Base-by-base conservation (phyloP, 2,888 invertebrate species). In the Dasypolia templi region DNA sequence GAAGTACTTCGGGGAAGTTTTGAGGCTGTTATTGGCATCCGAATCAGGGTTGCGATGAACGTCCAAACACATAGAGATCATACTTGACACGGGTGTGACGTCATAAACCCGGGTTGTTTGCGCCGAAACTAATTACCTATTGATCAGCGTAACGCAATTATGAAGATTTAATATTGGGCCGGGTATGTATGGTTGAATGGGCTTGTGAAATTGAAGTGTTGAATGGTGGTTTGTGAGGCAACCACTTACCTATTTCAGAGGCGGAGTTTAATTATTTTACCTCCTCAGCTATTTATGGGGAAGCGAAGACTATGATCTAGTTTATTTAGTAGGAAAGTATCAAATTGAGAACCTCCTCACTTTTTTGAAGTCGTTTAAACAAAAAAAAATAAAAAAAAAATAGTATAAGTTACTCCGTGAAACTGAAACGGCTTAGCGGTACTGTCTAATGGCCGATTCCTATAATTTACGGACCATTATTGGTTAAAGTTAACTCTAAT, bases 81-180 rank as follows among this genome's bases (percentile, higher is more conserved):
- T 81, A 75, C 82, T 76, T 90, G 90, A 90, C 79, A 83, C 66
- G 90, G 91, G 91, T 90, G 78, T 81, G 90, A 87, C 87, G 82
- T 63, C 72, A 76, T 79, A 77, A 72, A 77, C 75, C 61, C 11
- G 72, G 78, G 72, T 76, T 69, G 82, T 75, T 83, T 82, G 82
- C 77, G 62, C 69, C 56, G 22, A 83, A 87, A 89, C 83, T 87
- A 85, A 85, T 85, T 84, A 84, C 53, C 75, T 79, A 81, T 81
- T 81, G 84, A 84, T 70, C 70, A 66, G 75, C 49, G 51, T 83
- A 69, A 73, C 71, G 82, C 82, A 85, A 85, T 86, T 84, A 87
- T 81, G 80, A 71, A 46, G 69, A 79, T 75, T 85, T 75, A 72
- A 75, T 80, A 58, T 66, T 59, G 42, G 64, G 29, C 32, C 26